These are phyloP conservation scores for Bombus terrestris DNA, from an alignment of 1,140 invertebrate genomes.

Conservation along the genomic window DNA sequence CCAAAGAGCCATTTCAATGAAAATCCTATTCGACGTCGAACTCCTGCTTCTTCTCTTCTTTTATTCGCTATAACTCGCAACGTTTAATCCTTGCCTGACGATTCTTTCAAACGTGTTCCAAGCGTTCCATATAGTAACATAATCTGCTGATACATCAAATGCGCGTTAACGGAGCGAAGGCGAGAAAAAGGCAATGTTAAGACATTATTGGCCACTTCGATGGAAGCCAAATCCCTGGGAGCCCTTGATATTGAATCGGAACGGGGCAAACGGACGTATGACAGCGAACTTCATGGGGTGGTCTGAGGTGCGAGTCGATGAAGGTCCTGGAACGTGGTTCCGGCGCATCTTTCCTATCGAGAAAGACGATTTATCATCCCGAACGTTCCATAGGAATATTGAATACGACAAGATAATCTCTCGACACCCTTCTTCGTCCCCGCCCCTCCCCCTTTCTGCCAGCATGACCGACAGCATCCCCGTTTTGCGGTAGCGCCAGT, in stretches of 20 bases:
- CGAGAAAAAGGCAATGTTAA: constrained; percentile 9
- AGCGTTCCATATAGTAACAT: neutral
- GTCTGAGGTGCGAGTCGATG: constrained; percentile 51
- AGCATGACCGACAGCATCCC: constrained; percentile 61
- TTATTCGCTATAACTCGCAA: neutral
- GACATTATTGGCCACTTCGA: constrained; percentile 11
- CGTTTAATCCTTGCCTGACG: neutral
- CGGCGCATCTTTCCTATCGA: constrained; percentile 71
- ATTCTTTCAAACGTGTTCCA: neutral
- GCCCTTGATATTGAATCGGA: neutral
- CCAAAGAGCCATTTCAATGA: neutral
- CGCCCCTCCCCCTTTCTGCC: constrained; percentile 4
- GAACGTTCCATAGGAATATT: constrained; percentile 73
- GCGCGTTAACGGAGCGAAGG: neutral
- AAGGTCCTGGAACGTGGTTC: constrained; percentile 63
- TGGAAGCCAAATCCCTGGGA: neutral
- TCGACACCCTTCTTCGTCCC: constrained; percentile 62
- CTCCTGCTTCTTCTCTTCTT: neutral
- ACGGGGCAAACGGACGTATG: constrained; percentile 6
- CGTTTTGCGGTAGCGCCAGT: constrained; percentile 66
- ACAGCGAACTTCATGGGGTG: constrained; percentile 1
- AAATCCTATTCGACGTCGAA: too few species aligned
- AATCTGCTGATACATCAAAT: neutral
- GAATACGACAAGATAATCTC: constrained; percentile 74
- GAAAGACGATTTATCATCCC: constrained; percentile 69